phyloP scores from a whole-genome alignment of 2,113 vertebrate genomes.

The Chaetodon auriga region DNA sequence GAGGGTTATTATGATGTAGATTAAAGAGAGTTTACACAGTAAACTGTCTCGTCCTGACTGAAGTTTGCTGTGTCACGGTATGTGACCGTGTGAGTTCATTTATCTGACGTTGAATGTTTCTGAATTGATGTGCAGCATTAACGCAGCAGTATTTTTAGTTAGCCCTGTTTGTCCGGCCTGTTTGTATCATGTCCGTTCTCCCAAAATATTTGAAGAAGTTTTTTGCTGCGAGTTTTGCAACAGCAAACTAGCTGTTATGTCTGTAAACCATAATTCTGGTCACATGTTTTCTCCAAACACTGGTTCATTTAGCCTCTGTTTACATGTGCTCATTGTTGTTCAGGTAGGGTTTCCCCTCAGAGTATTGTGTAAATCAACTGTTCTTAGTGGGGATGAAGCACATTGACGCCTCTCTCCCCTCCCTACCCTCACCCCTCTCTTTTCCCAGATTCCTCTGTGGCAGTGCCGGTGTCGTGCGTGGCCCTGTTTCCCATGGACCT shows the following conservation, averaged over 20 bases:
- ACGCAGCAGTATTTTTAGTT: not conserved
- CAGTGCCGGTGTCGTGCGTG: slow-evolving; percentile 44
- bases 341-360: slow-evolving; percentile 5
- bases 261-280: not conserved
- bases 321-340: slow-evolving; percentile 11
- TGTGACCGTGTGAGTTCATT: not conserved
- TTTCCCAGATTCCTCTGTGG: slow-evolving; percentile 67
- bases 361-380: slow-evolving; percentile 17
- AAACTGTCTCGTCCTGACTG: not conserved
- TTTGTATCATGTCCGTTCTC: not conserved
- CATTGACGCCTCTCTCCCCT: slow-evolving; percentile 6
- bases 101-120: not conserved
- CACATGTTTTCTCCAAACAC: slow-evolving; percentile 27
- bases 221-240: not conserved
- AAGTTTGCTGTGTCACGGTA: not conserved
- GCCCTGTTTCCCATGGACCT: slow-evolving; percentile 93
- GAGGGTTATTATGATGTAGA: not conserved
- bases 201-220: not conserved
- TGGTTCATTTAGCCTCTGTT: slow-evolving; percentile 12
- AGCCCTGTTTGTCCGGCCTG: slow-evolving; percentile 4
- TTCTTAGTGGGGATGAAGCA: slow-evolving; percentile 9
- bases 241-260: not conserved
- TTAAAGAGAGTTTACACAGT: not conserved
- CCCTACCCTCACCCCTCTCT: not conserved
- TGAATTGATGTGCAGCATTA: not conserved